Percentiles rank a stretch among this genome's conserved stretches.
phyloP scores from a whole-genome alignment of 1,140 invertebrate species.

The Cydia pomonella region DNA sequence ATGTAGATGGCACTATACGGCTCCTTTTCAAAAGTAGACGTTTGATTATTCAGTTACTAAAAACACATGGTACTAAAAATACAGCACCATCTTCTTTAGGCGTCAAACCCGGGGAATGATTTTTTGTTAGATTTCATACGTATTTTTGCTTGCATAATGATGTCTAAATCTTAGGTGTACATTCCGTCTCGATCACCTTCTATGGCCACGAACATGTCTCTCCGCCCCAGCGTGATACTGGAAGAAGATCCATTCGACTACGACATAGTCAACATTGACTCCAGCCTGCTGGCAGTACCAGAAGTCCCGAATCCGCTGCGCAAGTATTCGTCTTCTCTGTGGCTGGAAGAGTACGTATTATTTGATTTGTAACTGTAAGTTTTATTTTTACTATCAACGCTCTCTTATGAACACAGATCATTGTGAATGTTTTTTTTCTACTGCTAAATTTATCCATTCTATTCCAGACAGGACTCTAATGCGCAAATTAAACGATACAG shows the following conservation, averaged over 20 bases:
- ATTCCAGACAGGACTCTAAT: neutral
- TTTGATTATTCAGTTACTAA: too few species aligned
- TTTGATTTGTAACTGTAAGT: neutral
- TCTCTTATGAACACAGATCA: too few species aligned
- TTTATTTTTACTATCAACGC: neutral
- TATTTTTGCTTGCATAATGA: too few species aligned
- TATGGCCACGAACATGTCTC: neutral
- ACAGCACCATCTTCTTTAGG: too few species aligned
- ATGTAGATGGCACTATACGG: too few species aligned
- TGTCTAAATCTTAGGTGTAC: neutral
- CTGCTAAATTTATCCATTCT: neutral
- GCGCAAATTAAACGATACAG: neutral
- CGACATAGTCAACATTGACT: slow-evolving; percentile 70
- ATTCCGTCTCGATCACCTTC: neutral
- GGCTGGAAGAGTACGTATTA: neutral
- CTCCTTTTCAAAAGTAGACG: too few species aligned
- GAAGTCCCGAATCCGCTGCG: slow-evolving; percentile 34
- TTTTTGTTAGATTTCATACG: too few species aligned
- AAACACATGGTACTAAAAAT: too few species aligned
- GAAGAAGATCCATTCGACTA: slow-evolving; percentile 70
- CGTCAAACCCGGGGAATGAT: too few species aligned
- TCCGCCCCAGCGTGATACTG: slow-evolving; percentile 41
- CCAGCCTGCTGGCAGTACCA: slow-evolving; percentile 50
- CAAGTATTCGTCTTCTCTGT: neutral
- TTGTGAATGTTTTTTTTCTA: too few species aligned